These are phyloP conservation scores for Nymphalis polychloros DNA, from an alignment of 2,888 invertebrate genomes.

Conservation along the genomic window DNA sequence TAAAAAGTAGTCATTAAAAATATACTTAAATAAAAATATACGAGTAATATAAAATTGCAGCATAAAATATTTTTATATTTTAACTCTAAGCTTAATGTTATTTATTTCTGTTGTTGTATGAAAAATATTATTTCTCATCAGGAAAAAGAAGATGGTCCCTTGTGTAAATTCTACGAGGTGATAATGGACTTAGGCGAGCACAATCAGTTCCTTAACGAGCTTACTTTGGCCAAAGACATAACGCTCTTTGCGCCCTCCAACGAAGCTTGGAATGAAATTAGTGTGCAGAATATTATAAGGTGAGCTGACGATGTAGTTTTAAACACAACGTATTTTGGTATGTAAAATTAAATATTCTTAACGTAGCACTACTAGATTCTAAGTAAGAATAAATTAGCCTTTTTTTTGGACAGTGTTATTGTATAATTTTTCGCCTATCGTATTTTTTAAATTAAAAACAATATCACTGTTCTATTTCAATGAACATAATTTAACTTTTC, in stretches of 20 bases:
- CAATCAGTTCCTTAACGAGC: slow-evolving; percentile 85
- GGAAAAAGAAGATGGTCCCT: slow-evolving; percentile 82
- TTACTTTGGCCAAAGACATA: slow-evolving; percentile 86
- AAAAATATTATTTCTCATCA: slow-evolving; percentile 39
- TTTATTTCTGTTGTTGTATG: neutral
- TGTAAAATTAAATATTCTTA: neutral
- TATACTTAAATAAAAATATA: too few relatives aligned
- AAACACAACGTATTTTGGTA: neutral
- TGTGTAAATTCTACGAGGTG: slow-evolving; percentile 91
- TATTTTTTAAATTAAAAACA: too few relatives aligned
- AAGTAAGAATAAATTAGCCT: neutral
- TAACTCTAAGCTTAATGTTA: neutral
- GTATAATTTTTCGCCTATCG: too few relatives aligned
- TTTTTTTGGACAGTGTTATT: too few relatives aligned
- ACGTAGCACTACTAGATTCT: too few relatives aligned
- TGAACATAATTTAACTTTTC: too few relatives aligned
- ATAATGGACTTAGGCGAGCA: slow-evolving; percentile 89
- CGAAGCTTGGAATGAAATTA: slow-evolving; percentile 89
- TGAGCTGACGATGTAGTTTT: slow-evolving; percentile 44
- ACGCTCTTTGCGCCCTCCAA: slow-evolving; percentile 96
- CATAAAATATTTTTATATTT: too few relatives aligned
- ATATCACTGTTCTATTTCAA: too few relatives aligned
- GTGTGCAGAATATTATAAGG: slow-evolving; percentile 86
- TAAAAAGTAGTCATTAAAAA: too few relatives aligned
- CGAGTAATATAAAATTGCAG: too few relatives aligned